phyloP scores from a whole-genome alignment of 1,140 invertebrate genomes.

The Meloidogyne hapla region DNA sequence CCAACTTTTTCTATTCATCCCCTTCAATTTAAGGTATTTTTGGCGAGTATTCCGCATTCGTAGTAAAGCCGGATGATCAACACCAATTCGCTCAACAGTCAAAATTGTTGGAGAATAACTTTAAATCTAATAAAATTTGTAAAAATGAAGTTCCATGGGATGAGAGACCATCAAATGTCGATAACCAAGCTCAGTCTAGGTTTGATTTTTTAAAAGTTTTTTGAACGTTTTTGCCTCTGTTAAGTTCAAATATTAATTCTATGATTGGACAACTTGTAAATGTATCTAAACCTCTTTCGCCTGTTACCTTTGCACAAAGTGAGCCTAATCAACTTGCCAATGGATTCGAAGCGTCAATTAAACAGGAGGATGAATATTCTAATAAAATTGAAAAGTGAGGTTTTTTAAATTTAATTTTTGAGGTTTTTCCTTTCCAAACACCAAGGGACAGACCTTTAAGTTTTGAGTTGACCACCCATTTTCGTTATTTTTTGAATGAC shows the following conservation, averaged over 20 bases:
- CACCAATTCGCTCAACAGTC: neutral
- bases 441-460: too few relatives aligned
- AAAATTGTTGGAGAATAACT: neutral
- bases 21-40: neutral
- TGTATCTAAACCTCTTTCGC: slow-evolving; percentile 28
- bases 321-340: neutral
- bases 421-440: too few relatives aligned
- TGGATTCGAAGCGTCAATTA: neutral
- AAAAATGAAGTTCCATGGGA: neutral
- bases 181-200: neutral
- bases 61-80: slow-evolving; percentile 17
- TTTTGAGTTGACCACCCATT: too few relatives aligned
- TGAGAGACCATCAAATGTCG: neutral
- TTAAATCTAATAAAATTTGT: neutral
- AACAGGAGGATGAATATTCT: neutral
- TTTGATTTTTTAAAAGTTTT: neutral
- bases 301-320: neutral
- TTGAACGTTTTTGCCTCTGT: too few relatives aligned
- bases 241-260: slow-evolving; percentile 10
- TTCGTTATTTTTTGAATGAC: too few relatives aligned
- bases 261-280: slow-evolving; percentile 26
- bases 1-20: too few relatives aligned
- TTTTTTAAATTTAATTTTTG: neutral
- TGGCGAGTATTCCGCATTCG: slow-evolving; percentile 13
- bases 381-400: slow-evolving; percentile 20